Percentiles rank a stretch among this genome's conserved stretches.
Evolutionary conservation across 2,888 invertebrate species (phyloP).

Genomic region (Orchestes rusci): DNA sequence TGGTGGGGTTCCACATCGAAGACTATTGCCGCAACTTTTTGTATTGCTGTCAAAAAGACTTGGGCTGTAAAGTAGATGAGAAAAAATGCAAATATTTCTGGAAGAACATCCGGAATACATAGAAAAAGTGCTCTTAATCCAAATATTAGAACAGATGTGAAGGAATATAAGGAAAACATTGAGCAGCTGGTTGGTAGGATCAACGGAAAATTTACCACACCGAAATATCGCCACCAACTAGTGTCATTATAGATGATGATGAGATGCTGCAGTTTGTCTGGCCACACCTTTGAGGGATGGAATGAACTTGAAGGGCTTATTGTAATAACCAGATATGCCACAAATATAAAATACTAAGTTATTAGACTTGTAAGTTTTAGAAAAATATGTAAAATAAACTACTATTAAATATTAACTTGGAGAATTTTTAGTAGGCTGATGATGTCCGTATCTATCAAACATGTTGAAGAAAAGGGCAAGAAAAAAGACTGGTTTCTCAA

Average conservation of each 20-base stretch:
- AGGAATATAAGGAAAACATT: constrained; percentile 87
- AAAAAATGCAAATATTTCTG: constrained; percentile 72
- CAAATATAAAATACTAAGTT: no score
- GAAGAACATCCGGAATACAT: constrained; percentile 80
- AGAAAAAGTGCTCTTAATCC: constrained; percentile 74
- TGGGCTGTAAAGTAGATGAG: constrained; percentile 82
- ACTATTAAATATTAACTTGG: no score
- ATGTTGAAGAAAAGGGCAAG: no score
- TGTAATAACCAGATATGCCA: no score
- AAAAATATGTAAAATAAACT: no score
- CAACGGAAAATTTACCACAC: constrained; percentile 82
- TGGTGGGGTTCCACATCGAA: constrained; percentile 88
- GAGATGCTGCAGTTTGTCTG: constrained; percentile 79
- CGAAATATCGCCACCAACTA: constrained; percentile 87
- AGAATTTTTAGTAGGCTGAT: no score
- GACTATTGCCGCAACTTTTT: constrained; percentile 89
- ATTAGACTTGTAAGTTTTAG: no score
- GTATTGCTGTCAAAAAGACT: constrained; percentile 80
- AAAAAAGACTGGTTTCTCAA: no score
- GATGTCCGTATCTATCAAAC: no score
- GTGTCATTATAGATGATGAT: constrained; percentile 78
- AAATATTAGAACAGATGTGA: constrained; percentile 85
- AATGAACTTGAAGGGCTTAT: no score
- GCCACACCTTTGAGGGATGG: constrained; percentile 84
- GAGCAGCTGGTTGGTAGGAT: constrained; percentile 83